Evolutionary conservation across 2,797 vertebrate genomes (phyloP).

Genomic region (Emydoidea blandingii): DNA sequence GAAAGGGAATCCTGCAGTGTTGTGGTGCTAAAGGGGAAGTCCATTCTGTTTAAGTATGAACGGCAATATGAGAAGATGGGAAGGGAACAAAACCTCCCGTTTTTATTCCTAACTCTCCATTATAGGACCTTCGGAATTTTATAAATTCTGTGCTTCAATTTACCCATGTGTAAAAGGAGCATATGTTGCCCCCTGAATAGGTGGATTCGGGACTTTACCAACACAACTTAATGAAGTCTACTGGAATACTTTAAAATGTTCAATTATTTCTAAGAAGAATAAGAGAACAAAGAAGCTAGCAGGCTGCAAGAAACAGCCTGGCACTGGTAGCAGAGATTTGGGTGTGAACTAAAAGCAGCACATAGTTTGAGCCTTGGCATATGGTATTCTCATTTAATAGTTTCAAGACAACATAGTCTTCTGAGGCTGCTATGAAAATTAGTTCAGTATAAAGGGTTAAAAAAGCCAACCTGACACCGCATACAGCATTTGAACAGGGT

Average conservation of each 20-base stretch:
- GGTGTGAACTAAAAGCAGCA: not conserved
- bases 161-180: not conserved
- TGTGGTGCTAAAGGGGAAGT: not conserved
- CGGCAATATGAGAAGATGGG: not conserved
- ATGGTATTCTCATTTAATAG: not conserved
- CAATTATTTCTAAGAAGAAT: not conserved
- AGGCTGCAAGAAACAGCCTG: not conserved
- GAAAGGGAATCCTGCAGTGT: not conserved
- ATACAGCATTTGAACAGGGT: not conserved
- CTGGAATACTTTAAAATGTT: not conserved
- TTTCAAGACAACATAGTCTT: not conserved
- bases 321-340: not conserved
- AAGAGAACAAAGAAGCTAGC: not conserved
- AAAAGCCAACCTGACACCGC: not conserved
- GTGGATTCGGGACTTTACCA: not conserved
- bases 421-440: fast-evolving
- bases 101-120: not conserved
- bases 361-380: not conserved
- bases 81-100: not conserved
- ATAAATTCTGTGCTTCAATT: not conserved
- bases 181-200: not conserved
- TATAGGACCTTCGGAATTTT: not conserved
- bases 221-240: too few species aligned
- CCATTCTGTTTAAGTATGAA: not conserved
- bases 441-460: not conserved